Percentiles rank a stretch among this genome's conserved stretches.
Evolutionary conservation across 2,888 invertebrate genomes (phyloP).

Genomic region (Eilema caniola): DNA sequence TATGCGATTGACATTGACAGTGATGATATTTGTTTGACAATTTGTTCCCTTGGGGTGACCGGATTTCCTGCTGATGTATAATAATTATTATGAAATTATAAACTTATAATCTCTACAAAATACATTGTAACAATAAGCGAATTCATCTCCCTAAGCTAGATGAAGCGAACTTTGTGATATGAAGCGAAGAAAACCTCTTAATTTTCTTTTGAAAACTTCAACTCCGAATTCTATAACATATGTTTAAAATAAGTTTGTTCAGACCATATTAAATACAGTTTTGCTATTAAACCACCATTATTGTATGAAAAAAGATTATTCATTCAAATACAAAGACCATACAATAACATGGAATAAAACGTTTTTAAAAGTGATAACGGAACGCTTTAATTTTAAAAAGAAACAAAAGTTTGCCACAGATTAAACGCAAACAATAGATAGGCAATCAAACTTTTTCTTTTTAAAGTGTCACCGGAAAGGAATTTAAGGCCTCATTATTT

Average conservation of each 20-base stretch:
- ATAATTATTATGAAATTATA: no score
- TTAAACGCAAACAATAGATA: background rate
- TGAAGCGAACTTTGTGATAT: background rate
- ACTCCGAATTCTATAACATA: no score
- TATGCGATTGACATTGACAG: constrained; percentile 13
- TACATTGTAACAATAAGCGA: background rate
- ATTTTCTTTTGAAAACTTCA: background rate
- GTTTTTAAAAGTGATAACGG: no score
- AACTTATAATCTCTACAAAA: background rate
- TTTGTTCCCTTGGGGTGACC: background rate
- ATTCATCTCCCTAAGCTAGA: background rate
- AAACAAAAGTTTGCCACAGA: background rate
- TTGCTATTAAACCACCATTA: no score
- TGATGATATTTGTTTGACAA: constrained; percentile 4
- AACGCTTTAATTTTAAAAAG: background rate
- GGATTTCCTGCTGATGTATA: constrained; percentile 3
- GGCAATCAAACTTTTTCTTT: constrained; percentile 6
- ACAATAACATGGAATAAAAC: no score
- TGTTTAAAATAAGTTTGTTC: no score
- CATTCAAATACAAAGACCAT: no score
- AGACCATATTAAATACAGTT: no score
- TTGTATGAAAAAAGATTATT: no score
- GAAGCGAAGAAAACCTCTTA: background rate
- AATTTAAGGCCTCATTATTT: background rate
- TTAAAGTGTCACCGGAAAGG: background rate